phyloP scores from a whole-genome alignment of 2,797 vertebrate genomes.

The Liasis olivaceus region DNA sequence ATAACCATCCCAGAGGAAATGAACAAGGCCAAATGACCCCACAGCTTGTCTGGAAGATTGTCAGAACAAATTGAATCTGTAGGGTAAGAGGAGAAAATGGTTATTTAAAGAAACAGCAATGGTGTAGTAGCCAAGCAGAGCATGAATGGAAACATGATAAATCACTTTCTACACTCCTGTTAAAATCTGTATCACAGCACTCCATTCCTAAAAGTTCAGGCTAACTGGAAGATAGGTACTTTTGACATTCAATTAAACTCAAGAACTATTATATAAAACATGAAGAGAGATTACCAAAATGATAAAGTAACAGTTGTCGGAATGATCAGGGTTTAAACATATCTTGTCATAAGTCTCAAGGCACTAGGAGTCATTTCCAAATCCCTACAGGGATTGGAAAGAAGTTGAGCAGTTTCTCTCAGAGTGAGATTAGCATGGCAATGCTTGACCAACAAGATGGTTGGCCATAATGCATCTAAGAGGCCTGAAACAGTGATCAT shows the following conservation, averaged over 20 bases:
- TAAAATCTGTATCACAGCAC: background rate
- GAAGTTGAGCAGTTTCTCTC: background rate
- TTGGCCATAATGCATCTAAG: background rate
- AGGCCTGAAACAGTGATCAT: background rate
- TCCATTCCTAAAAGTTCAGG: background rate
- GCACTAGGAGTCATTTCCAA: background rate
- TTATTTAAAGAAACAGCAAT: slow-evolving; percentile 27
- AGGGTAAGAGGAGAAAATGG: background rate
- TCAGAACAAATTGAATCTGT: slow-evolving; percentile 93
- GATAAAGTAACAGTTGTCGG: background rate
- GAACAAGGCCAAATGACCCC: slow-evolving; percentile 90
- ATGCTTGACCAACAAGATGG: background rate
- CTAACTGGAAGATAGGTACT: background rate
- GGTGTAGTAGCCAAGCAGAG: background rate
- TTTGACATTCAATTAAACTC: background rate
- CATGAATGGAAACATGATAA: background rate
- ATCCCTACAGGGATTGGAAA: background rate
- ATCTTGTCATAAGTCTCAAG: background rate
- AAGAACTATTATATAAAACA: background rate
- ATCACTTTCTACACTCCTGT: background rate
- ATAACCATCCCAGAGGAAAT: slow-evolving; percentile 92
- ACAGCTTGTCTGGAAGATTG: slow-evolving; percentile 87
- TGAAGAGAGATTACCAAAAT: background rate
- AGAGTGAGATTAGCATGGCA: background rate
- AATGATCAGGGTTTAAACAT: background rate